Evolutionary conservation across 2,113 vertebrate genomes (phyloP).

Genomic region (Eulemur rufifrons): DNA sequence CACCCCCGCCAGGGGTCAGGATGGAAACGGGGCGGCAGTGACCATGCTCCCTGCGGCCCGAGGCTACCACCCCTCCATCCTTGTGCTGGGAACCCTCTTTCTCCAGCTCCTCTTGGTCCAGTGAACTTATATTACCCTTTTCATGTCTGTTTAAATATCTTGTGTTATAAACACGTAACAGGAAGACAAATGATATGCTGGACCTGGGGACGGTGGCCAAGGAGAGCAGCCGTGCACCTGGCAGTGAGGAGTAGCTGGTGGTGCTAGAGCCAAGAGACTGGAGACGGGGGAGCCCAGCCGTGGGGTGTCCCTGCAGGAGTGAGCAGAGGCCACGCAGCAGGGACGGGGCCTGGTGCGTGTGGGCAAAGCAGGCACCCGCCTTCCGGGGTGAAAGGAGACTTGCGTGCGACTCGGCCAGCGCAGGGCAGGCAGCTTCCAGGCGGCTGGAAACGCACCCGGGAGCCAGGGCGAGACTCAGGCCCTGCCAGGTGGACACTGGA

Average conservation of each 20-base stretch:
- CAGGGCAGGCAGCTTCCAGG: background rate
- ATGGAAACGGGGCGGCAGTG: background rate
- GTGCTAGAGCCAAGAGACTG: fast-evolving
- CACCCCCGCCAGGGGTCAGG: fast-evolving
- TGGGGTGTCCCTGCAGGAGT: fast-evolving
- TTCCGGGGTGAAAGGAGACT: background rate
- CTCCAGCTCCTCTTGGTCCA: background rate
- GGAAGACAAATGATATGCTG: background rate
- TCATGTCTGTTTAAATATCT: background rate
- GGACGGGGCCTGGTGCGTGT: fast-evolving
- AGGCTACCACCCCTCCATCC: fast-evolving
- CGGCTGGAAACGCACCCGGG: background rate
- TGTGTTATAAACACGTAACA: background rate
- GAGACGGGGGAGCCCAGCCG: fast-evolving
- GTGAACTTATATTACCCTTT: background rate
- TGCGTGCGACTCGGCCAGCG: background rate
- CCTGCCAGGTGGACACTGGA: fast-evolving
- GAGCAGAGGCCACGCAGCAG: fast-evolving
- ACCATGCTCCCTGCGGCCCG: background rate
- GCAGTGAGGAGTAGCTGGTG: fast-evolving
- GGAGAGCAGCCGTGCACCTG: fast-evolving
- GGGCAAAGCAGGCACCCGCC: background rate
- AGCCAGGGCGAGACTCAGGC: background rate
- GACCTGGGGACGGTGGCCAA: fast-evolving
- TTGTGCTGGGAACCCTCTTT: background rate